Evolutionary conservation across 2,797 vertebrate species (phyloP).

Genomic region (Siniperca scherzeri): DNA sequence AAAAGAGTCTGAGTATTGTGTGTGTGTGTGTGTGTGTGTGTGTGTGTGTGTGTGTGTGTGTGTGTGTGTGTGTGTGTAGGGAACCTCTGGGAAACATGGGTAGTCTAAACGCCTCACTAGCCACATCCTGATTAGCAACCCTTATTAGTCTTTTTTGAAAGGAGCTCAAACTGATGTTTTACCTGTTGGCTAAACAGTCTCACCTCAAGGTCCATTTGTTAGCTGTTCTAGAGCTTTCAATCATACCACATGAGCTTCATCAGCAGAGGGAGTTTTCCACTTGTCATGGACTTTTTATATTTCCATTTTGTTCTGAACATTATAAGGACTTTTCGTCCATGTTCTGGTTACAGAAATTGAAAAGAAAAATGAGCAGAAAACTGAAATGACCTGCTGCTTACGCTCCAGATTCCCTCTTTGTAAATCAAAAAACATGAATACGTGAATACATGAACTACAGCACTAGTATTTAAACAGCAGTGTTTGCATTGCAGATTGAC

Average conservation of each 20-base stretch:
- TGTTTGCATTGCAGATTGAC: background rate
- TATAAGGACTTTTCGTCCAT: background rate
- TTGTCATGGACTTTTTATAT: background rate
- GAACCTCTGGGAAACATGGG: slow-evolving; percentile 48
- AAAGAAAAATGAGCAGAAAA: background rate
- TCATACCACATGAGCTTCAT: background rate
- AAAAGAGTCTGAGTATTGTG: slow-evolving; percentile 7
- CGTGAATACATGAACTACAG: background rate
- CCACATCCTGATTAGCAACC: slow-evolving; percentile 33
- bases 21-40: slow-evolving; percentile 4
- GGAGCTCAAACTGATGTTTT: background rate
- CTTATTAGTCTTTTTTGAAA: slow-evolving; percentile 24
- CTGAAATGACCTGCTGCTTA: background rate
- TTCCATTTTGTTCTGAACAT: background rate
- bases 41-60: background rate
- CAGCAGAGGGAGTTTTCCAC: background rate
- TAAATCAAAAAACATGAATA: background rate
- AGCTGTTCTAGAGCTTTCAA: background rate
- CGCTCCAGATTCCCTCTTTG: background rate
- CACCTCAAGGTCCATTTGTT: slow-evolving; percentile 4
- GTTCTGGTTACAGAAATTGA: background rate
- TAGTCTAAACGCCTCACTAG: slow-evolving; percentile 53
- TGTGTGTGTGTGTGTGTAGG: slow-evolving; percentile 20
- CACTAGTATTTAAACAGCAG: background rate
- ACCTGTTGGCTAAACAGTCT: slow-evolving; percentile 9